phyloP scores from a whole-genome alignment of 2,888 invertebrate genomes.

The Chalcis sispes region DNA sequence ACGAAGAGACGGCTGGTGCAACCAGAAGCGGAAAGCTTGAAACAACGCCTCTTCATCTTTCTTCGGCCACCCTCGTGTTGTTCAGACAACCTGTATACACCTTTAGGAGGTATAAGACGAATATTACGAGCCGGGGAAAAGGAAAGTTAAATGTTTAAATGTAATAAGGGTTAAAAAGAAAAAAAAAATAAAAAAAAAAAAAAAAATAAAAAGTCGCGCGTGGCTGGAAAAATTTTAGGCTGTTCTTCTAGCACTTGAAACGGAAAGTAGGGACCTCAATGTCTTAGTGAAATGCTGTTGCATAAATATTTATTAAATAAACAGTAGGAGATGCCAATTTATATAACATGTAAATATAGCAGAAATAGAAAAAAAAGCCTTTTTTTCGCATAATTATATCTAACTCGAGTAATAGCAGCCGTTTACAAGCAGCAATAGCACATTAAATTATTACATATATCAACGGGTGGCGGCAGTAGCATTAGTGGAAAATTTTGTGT shows the following conservation, averaged over 20 bases:
- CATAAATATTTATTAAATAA: slow-evolving; percentile 54
- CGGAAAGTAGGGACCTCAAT: slow-evolving; percentile 78
- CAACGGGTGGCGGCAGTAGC: slow-evolving; percentile 75
- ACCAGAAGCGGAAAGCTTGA: background rate
- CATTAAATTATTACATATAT: slow-evolving; percentile 40
- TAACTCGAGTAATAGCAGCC: slow-evolving; percentile 67
- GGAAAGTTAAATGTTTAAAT: background rate
- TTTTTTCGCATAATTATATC: slow-evolving; percentile 52
- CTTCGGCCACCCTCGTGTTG: slow-evolving; percentile 22
- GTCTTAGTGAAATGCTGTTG: slow-evolving; percentile 69
- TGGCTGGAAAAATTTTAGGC: slow-evolving; percentile 77
- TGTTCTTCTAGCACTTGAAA: slow-evolving; percentile 84
- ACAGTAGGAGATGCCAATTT: slow-evolving; percentile 43
- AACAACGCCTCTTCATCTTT: slow-evolving; percentile 32
- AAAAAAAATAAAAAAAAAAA: background rate
- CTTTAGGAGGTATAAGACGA: background rate
- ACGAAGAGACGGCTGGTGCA: slow-evolving; percentile 5
- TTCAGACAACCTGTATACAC: slow-evolving; percentile 14
- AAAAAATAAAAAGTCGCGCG: slow-evolving; percentile 27
- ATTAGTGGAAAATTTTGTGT: slow-evolving; percentile 66
- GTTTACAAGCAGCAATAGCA: slow-evolving; percentile 16
- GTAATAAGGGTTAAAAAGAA: background rate
- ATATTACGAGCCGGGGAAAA: background rate
- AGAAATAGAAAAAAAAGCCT: slow-evolving; percentile 52
- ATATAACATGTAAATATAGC: slow-evolving; percentile 41